phyloP scores from a whole-genome alignment of 2,797 vertebrate species.

The Poeciliopsis paucimaculata region DNA sequence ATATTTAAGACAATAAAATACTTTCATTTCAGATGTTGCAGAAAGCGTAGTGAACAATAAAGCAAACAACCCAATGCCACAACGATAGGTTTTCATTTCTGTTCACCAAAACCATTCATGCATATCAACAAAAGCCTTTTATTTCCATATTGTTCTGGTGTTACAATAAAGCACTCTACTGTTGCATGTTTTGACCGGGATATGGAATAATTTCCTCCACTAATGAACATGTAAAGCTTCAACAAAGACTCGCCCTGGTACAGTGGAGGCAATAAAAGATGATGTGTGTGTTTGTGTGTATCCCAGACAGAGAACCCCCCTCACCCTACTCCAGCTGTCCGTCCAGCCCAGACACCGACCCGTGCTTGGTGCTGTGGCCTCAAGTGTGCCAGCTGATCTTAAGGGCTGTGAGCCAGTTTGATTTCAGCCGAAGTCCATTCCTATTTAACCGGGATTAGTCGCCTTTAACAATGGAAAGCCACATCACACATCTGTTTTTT shows the following conservation, averaged over 20 bases:
- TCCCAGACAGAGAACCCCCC: conserved; percentile 42
- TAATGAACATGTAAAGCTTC: conserved; percentile 14
- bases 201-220: background rate
- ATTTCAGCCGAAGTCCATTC: conserved; percentile 49
- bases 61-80: background rate
- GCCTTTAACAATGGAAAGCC: conserved; percentile 59
- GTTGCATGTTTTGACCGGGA: background rate
- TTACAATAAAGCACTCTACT: background rate
- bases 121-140: background rate
- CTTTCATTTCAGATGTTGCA: background rate
- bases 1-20: background rate
- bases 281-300: conserved; percentile 33
- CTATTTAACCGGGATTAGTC: conserved; percentile 66
- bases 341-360: conserved; percentile 70
- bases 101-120: background rate
- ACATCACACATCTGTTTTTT: conserved; percentile 42
- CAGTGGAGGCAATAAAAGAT: conserved; percentile 32
- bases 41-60: background rate
- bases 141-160: background rate
- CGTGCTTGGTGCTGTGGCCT: conserved; percentile 68
- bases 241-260: conserved; percentile 40
- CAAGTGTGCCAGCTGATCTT: conserved; percentile 69
- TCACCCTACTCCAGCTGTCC: conserved; percentile 64
- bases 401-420: conserved; percentile 53
- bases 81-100: background rate